phyloP scores from a whole-genome alignment of 1,140 invertebrate species.

The Ceratina calcarata region DNA sequence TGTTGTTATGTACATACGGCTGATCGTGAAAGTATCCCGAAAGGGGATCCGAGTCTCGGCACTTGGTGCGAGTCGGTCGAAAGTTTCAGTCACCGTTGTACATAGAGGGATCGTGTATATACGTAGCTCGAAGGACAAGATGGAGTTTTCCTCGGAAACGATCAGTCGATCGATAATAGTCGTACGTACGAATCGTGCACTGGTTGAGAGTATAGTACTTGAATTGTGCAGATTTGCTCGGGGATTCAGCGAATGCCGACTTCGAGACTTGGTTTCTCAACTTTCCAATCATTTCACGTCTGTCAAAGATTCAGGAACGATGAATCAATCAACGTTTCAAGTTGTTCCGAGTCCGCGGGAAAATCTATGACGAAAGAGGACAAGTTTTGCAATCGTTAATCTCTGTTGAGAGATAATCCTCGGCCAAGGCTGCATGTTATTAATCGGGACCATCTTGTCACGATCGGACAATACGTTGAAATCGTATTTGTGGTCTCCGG shows the following conservation, averaged over 20 bases:
- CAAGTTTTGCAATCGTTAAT: not conserved
- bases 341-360: no score
- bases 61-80: no score
- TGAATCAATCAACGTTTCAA: no score
- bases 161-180: conserved; percentile 22
- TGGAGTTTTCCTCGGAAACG: conserved; percentile 24
- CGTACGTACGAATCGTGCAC: conserved; percentile 30
- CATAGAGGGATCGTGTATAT: conserved; percentile 49
- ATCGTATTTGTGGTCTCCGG: conserved; percentile 72
- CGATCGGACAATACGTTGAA: conserved; percentile 67
- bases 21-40: not conserved
- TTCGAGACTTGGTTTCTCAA: not conserved
- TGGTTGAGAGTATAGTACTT: conserved; percentile 33
- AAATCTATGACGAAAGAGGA: not conserved
- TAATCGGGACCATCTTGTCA: conserved; percentile 73
- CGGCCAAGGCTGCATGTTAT: conserved; percentile 19
- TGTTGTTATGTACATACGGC: conserved; percentile 23
- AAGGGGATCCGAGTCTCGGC: no score
- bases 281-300: no score
- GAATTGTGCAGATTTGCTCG: conserved; percentile 22
- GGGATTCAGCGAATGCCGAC: not conserved
- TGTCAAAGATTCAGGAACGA: no score
- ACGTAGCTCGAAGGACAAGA: conserved; percentile 52
- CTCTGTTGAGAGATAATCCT: not conserved
- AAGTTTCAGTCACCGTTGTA: conserved; percentile 35